These are phyloP conservation scores for Turritopsis dohrnii DNA, from an alignment of 30 jellyfish, hydroid and myxozoan species.

Conservation along the genomic window DNA sequence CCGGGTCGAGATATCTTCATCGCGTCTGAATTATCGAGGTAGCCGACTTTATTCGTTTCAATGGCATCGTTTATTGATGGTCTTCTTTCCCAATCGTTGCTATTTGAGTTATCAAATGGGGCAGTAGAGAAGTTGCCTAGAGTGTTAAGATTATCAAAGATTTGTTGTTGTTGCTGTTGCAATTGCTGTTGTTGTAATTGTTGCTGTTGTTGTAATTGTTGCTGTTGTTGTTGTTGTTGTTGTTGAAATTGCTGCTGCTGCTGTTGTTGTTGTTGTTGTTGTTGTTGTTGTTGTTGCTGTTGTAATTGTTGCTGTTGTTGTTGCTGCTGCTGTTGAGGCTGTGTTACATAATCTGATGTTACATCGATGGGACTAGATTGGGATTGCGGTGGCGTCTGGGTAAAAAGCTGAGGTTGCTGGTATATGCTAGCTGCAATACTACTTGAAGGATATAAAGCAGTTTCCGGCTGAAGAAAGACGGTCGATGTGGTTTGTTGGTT, in stretches of 20 bases:
- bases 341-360: background rate
- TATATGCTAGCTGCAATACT: background rate
- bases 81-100: background rate
- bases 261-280: constrained; percentile 3
- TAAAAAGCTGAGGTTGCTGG: background rate
- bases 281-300: background rate
- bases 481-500: background rate
- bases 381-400: background rate
- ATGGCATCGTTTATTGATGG: constrained; percentile 18
- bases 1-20: background rate
- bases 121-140: background rate
- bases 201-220: background rate
- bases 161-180: background rate
- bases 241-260: background rate
- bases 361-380: background rate
- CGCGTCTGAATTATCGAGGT: background rate
- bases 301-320: background rate
- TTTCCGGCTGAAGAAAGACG: background rate
- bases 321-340: background rate
- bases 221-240: constrained; percentile 1
- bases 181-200: background rate
- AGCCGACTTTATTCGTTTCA: constrained; percentile 9
- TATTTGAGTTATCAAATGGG: background rate
- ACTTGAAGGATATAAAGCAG: background rate
- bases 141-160: background rate